Evolutionary conservation across 2,113 vertebrate species (phyloP).

Genomic region (Triplophysa tibetana): DNA sequence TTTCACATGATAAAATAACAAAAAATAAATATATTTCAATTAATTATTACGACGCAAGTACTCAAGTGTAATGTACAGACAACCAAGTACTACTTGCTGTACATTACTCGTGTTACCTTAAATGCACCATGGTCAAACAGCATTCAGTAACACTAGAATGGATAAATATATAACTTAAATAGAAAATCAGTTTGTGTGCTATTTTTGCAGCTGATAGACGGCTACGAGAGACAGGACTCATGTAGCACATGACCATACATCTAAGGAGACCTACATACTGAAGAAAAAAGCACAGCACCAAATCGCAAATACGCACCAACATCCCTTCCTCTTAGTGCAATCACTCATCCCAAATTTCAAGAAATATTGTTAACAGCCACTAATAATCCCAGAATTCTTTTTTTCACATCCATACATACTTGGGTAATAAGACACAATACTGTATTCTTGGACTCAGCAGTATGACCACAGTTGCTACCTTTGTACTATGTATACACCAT

Average conservation of each 20-base stretch:
- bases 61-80: too few relatives aligned
- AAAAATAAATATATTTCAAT: too few relatives aligned
- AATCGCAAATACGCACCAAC: neutral
- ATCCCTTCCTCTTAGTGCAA: neutral
- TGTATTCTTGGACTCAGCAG: too few relatives aligned
- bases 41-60: too few relatives aligned
- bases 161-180: neutral
- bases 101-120: neutral
- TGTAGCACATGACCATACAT: slow-evolving; percentile 37
- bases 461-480: too few relatives aligned
- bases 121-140: neutral
- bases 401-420: neutral
- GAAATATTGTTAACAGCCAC: neutral
- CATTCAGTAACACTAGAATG: neutral
- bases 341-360: neutral
- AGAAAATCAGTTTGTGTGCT: slow-evolving; percentile 14
- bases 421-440: neutral
- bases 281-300: neutral
- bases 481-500: neutral
- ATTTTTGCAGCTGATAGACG: slow-evolving; percentile 13
- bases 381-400: neutral
- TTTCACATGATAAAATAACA: too few relatives aligned
- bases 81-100: too few relatives aligned
- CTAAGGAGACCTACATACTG: slow-evolving; percentile 38
- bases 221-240: slow-evolving; percentile 12